These are phyloP conservation scores for Drosophila truncata DNA, from an alignment of 1,140 invertebrate species.

Conservation along the genomic window DNA sequence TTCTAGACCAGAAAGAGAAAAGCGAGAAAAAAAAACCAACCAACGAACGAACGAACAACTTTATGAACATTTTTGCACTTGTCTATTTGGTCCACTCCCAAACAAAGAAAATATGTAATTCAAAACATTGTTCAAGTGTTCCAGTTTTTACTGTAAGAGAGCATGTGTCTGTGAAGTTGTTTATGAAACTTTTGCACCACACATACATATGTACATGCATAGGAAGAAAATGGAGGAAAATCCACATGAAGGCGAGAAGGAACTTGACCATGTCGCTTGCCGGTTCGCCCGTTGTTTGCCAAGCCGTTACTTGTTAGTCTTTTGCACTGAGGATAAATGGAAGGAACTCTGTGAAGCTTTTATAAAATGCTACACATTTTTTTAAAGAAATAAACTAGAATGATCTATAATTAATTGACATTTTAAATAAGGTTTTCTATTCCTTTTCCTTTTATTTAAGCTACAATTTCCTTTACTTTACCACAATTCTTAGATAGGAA, in stretches of 20 bases:
- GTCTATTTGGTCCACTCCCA: slow-evolving; percentile 53
- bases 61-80: slow-evolving; percentile 74
- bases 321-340: slow-evolving; percentile 10
- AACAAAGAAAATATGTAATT: slow-evolving; percentile 75
- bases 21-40: slow-evolving; percentile 2
- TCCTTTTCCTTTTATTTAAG: neutral
- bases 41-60: slow-evolving; percentile 37
- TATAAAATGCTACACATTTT: no score
- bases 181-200: slow-evolving; percentile 72
- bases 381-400: neutral
- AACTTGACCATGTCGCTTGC: slow-evolving; percentile 75
- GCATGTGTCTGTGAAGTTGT: slow-evolving; percentile 69
- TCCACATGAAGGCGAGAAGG: slow-evolving; percentile 41
- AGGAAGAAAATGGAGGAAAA: slow-evolving; percentile 36
- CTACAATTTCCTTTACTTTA: neutral
- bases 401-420: no score
- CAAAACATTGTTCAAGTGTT: slow-evolving; percentile 78
- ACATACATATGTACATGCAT: slow-evolving; percentile 28
- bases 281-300: slow-evolving; percentile 70
- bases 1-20: slow-evolving; percentile 24
- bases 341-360: neutral
- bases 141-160: slow-evolving; percentile 50
- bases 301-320: slow-evolving; percentile 65
- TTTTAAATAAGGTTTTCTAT: neutral
- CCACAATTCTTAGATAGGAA: neutral